A percentile compares a stretch with the other conserved stretches of the same genome.
These are phyloP conservation scores for Lepidurus couesii DNA, from an alignment of 1,140 invertebrate species.

Conservation along the genomic window DNA sequence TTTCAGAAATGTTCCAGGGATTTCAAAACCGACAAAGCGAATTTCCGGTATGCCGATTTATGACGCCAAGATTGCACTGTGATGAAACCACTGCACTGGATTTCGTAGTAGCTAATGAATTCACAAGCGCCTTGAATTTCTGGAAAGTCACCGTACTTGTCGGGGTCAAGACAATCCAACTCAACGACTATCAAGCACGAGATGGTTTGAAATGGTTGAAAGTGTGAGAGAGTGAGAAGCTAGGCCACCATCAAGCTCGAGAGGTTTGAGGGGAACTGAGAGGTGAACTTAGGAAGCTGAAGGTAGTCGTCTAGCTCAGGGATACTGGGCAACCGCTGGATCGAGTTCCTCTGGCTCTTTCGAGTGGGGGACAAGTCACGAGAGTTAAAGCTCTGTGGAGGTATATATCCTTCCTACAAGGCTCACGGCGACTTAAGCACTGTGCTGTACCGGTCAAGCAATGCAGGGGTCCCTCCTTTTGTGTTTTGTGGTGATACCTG, in stretches of 20 bases:
- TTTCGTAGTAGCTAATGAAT: no score
- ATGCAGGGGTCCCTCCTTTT: conserved; percentile 2
- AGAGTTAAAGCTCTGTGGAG: not conserved
- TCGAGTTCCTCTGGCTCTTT: not conserved
- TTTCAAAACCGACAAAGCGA: not conserved
- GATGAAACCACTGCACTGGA: no score
- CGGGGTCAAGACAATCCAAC: no score
- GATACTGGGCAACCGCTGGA: not conserved
- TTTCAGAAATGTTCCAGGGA: not conserved
- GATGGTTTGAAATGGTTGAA: not conserved
- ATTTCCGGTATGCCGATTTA: not conserved
- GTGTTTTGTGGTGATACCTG: not conserved
- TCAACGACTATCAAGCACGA: no score
- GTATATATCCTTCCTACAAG: not conserved
- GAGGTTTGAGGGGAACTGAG: conserved; percentile 4
- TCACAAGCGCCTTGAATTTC: no score
- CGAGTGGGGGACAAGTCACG: no score
- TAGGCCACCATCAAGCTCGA: not conserved
- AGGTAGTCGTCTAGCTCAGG: conserved; percentile 1
- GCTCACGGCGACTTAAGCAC: not conserved
- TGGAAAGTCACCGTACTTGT: no score
- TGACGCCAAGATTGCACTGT: no score
- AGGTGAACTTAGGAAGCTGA: not conserved
- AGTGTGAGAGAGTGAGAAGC: not conserved
- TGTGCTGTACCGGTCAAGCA: conserved; percentile 6